phyloP scores from a whole-genome alignment of 2,797 vertebrate species.

The Sphenopsis melanotis region DNA sequence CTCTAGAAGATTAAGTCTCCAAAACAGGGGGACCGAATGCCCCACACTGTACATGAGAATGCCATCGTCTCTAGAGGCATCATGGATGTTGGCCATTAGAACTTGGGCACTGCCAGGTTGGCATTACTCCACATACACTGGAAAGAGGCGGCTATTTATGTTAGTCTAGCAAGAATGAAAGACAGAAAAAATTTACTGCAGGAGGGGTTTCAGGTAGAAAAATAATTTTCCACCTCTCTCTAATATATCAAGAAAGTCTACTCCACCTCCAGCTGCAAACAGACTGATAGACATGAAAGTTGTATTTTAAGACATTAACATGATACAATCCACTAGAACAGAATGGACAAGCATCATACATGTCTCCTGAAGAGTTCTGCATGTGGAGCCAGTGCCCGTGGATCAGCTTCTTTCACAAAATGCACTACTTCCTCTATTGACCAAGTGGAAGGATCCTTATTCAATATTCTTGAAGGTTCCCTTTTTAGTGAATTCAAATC shows the following conservation, averaged over 20 bases:
- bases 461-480: conserved; percentile 73
- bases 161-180: neutral
- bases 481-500: conserved; percentile 83
- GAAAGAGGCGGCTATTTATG: neutral
- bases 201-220: neutral
- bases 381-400: conserved; percentile 85
- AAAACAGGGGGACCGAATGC: neutral
- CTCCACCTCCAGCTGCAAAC: neutral
- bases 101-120: neutral
- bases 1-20: neutral
- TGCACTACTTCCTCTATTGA: conserved; percentile 94
- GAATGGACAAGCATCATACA: conserved; percentile 73
- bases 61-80: neutral
- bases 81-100: neutral
- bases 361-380: conserved; percentile 94
- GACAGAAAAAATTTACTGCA: neutral
- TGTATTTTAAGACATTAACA: neutral
- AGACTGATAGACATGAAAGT: neutral
- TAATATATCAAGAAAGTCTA: neutral
- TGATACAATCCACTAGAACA: neutral
- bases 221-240: neutral
- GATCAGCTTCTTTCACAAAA: conserved; percentile 92
- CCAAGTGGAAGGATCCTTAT: conserved; percentile 86
- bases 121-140: neutral
- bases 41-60: neutral